These are phyloP conservation scores for Caligus rogercresseyi DNA, from an alignment of 1,140 invertebrate genomes.

Conservation along the genomic window DNA sequence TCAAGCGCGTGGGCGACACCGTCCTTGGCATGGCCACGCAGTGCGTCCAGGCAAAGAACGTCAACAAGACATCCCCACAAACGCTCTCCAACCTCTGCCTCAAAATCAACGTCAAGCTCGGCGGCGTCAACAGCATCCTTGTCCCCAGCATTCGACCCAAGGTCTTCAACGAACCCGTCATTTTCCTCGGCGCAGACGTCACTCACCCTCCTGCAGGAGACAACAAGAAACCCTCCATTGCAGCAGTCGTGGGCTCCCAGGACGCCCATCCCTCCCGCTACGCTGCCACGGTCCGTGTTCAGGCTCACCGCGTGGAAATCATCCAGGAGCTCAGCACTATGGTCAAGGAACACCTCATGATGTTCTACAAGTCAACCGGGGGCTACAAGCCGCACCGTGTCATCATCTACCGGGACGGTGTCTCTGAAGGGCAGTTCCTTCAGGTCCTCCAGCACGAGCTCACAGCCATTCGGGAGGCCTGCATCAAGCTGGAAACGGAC, in stretches of 20 bases:
- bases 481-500: slow-evolving; percentile 61
- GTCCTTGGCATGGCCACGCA: slow-evolving; percentile 98
- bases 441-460: slow-evolving; percentile 89
- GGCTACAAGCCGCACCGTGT: slow-evolving; percentile 90
- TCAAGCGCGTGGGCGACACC: slow-evolving; percentile 97
- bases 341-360: slow-evolving; percentile 81
- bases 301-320: slow-evolving; percentile 94
- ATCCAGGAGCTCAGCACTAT: slow-evolving; percentile 96
- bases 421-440: slow-evolving; percentile 72
- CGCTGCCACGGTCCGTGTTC: slow-evolving; percentile 93
- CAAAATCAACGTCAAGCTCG: slow-evolving; percentile 99
- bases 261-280: slow-evolving; percentile 98
- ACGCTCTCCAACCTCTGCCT: slow-evolving; percentile 97
- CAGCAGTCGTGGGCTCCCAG: slow-evolving; percentile 97
- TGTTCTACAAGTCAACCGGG: slow-evolving; percentile 91
- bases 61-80: slow-evolving; percentile 98
- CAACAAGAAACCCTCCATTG: slow-evolving; percentile 95
- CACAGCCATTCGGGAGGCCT: slow-evolving; percentile 91
- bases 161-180: slow-evolving; percentile 96
- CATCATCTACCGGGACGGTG: slow-evolving; percentile 88
- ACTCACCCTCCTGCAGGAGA: slow-evolving; percentile 98
- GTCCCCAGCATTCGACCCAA: slow-evolving; percentile 73
- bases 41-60: slow-evolving; percentile 99
- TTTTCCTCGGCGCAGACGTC: slow-evolving; percentile 97
- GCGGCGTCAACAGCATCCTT: slow-evolving; percentile 96